Base-by-base conservation (phyloP, 2,888 invertebrate genomes). In the Netelia melanura region DNA sequence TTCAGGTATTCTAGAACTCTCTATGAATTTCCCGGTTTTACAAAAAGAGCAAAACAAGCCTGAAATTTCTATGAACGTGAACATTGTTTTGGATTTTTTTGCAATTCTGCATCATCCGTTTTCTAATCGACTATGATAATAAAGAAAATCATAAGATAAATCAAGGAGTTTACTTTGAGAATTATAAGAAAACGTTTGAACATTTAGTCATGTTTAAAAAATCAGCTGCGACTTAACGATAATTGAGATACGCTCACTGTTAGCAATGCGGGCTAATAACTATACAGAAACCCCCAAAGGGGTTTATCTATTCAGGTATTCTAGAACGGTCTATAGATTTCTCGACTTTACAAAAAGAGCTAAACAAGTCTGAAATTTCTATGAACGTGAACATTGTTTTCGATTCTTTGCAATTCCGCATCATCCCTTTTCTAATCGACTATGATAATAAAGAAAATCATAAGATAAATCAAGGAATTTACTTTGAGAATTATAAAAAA, bases 271-370 rank as follows among this genome's bases (percentile, higher is more conserved):
- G 72, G 58, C 54, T 25, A 64, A 43, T 38, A 5, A 38, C 58
- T 17, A 54, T 44, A 14, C 38, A 8, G 6, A 56, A 58, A 68
- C 6, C n/a, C n/a, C n/a, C 8, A 11, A 6, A 25, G 23, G 62
- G 83, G 74, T 83, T 21, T 58, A 58, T 2, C 23, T 58, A 58
- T 11, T 58, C 10, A 25, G 21, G 58, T n/a, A 9, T 58, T 58
- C 58, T 2, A 9, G 2, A 25, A 10, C 58, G 9, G 10, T 58
- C 23, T 58, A 58, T 58, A 58, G 58, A 2, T 58, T 25, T 58
- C 11, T 38, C 38, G 38, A 1, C 6, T 5, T 6, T 38, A 6
- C 38, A 6, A 38, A 38, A 38, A 38, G 3, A 38, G 38, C 38
- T 8, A 38, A 38, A 38, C 5, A 38, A 38, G 6, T 6, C 8